phyloP scores from a whole-genome alignment of 2,113 vertebrate species.

The Hoplias malabaricus region DNA sequence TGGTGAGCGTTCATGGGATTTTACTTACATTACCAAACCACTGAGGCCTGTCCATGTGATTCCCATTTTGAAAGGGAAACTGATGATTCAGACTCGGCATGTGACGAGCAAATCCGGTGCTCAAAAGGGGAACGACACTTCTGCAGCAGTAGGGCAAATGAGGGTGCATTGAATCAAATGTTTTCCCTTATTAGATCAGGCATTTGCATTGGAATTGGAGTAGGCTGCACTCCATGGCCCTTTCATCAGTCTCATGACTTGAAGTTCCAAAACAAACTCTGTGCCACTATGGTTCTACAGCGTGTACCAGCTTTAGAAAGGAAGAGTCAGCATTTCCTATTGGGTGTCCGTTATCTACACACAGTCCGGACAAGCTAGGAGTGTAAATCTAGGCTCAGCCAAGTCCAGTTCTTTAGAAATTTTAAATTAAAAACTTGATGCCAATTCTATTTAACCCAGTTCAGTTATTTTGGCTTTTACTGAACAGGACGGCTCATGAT shows the following conservation, averaged over 20 bases:
- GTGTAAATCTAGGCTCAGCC: no score
- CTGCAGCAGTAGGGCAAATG: not conserved
- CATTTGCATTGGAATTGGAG: not conserved
- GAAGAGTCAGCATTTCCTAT: not conserved
- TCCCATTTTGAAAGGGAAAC: not conserved
- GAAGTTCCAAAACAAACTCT: not conserved
- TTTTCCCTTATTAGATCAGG: not conserved
- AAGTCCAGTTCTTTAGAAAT: no score
- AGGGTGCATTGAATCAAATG: not conserved
- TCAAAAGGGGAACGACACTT: not conserved
- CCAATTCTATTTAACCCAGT: no score
- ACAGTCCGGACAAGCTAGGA: not conserved
- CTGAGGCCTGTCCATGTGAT: not conserved
- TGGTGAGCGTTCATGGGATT: no score
- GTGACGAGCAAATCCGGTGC: not conserved
- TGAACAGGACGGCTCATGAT: no score
- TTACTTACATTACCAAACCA: no score
- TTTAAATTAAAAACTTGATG: no score
- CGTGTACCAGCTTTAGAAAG: not conserved
- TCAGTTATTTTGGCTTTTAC: no score
- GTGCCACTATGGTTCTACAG: no score
- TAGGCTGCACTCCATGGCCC: not conserved
- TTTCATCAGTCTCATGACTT: not conserved
- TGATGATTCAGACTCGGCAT: not conserved
- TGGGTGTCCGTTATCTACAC: not conserved